Conservation (phyloP, 2,888 invertebrate species). For the Brenthis hecate region DNA sequence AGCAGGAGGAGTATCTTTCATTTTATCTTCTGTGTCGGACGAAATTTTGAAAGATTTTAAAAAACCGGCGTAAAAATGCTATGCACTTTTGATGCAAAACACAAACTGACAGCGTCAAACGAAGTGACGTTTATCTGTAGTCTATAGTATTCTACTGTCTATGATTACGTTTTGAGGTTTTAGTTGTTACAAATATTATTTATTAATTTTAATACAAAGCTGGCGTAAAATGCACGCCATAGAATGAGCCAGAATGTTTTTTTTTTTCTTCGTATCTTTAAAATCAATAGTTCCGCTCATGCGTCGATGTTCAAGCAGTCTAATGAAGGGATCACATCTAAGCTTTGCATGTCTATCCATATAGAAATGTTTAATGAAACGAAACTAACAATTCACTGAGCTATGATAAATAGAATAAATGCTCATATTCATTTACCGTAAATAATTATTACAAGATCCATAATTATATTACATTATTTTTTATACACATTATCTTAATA, state of each 20-base stretch:
- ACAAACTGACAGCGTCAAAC: constrained; percentile 18
- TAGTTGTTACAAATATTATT: not conserved
- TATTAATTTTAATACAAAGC: not conserved
- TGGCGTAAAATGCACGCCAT: not conserved
- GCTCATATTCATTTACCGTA: constrained; percentile 8
- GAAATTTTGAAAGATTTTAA: constrained; percentile 26
- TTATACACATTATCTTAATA: too few relatives aligned
- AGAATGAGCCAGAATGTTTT: not conserved
- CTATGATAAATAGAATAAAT: constrained; percentile 1
- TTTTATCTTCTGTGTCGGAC: constrained; percentile 45
- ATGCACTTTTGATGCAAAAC: constrained; percentile 19
- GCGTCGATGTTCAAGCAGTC: constrained; percentile 42
- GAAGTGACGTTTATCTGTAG: constrained; percentile 10
- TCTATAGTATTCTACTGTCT: not conserved
- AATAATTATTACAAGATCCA: constrained; percentile 2
- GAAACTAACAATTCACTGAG: constrained; percentile 4
- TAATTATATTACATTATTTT: too few relatives aligned
- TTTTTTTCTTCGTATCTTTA: not conserved
- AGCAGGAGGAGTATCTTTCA: constrained; percentile 64
- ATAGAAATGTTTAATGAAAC: constrained; percentile 17
- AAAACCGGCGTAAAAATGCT: constrained; percentile 41
- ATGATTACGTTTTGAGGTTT: not conserved
- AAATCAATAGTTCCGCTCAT: constrained; percentile 53
- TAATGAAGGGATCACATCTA: not conserved
- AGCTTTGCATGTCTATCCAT: constrained; percentile 4